Percentiles rank a stretch among this genome's conserved stretches.
These are phyloP conservation scores for Pipa parva DNA, from an alignment of 2,113 vertebrate genomes.

Conservation along the genomic window DNA sequence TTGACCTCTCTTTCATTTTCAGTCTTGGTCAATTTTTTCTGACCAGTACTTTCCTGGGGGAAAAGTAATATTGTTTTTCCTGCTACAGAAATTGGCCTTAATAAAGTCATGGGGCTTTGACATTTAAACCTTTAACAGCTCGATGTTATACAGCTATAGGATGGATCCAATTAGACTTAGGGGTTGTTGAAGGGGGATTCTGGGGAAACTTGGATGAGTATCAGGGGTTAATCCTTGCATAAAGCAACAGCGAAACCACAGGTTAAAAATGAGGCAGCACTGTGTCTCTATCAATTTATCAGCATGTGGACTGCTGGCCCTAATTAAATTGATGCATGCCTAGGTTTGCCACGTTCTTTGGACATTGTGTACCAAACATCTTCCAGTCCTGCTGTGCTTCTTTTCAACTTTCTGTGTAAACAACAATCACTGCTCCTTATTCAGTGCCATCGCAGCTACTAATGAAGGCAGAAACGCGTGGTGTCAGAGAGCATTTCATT, in stretches of 20 bases:
- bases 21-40: too few species aligned
- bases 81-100: too few species aligned
- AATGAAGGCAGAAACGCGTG: slow-evolving; percentile 13
- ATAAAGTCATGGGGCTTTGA: too few species aligned
- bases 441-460: neutral
- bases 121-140: too few species aligned
- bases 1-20: too few species aligned
- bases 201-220: too few species aligned
- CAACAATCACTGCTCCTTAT: neutral
- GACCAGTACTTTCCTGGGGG: too few species aligned
- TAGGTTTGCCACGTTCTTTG: neutral
- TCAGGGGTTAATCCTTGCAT: neutral
- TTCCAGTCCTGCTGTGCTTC: neutral
- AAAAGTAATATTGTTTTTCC: too few species aligned
- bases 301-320: slow-evolving; percentile 1
- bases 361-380: neutral
- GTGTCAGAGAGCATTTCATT: slow-evolving; percentile 32
- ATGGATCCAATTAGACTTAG: too few species aligned
- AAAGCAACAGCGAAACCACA: neutral
- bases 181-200: too few species aligned
- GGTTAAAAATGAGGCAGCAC: too few species aligned
- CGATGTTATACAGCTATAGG: too few species aligned
- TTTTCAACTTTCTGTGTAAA: slow-evolving; percentile 15
- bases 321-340: slow-evolving; percentile 11
- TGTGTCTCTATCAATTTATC: slow-evolving; percentile 7